Percentiles rank a stretch among this genome's conserved stretches.
Evolutionary conservation across 2,888 invertebrate genomes (phyloP).

Genomic region (Heliconius sara): DNA sequence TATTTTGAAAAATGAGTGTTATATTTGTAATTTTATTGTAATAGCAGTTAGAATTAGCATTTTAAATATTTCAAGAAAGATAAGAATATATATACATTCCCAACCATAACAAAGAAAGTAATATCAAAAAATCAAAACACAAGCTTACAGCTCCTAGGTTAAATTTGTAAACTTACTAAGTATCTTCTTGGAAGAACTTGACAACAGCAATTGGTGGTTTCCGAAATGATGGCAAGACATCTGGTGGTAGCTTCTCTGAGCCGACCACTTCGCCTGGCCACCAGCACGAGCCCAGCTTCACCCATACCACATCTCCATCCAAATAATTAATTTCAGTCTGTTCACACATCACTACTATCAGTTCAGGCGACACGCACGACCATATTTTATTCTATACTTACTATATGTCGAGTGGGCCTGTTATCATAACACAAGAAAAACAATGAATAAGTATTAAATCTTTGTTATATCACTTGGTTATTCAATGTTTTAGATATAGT

Average conservation of each 20-base stretch:
- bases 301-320: slow-evolving; percentile 93
- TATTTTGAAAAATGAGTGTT: background rate
- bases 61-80: background rate
- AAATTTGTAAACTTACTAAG: slow-evolving; percentile 86
- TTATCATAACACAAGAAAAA: slow-evolving; percentile 63
- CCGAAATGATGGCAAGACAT: slow-evolving; percentile 86
- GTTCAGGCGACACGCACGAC: slow-evolving; percentile 77
- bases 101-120: slow-evolving; percentile 1
- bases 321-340: slow-evolving; percentile 87
- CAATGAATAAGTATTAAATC: slow-evolving; percentile 47
- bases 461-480: slow-evolving; percentile 51
- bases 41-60: background rate
- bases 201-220: slow-evolving; percentile 92
- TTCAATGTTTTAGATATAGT: slow-evolving; percentile 52
- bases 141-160: slow-evolving; percentile 37
- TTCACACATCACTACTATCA: slow-evolving; percentile 86
- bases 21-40: background rate
- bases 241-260: slow-evolving; percentile 86
- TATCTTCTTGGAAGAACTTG: slow-evolving; percentile 93
- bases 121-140: slow-evolving; percentile 3
- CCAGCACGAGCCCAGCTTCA: slow-evolving; percentile 91
- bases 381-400: slow-evolving; percentile 72
- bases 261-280: slow-evolving; percentile 93
- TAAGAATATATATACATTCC: background rate
- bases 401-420: slow-evolving; percentile 69